Evolutionary conservation across 2,113 vertebrate species (phyloP).

Genomic region (Petromus typicus): DNA sequence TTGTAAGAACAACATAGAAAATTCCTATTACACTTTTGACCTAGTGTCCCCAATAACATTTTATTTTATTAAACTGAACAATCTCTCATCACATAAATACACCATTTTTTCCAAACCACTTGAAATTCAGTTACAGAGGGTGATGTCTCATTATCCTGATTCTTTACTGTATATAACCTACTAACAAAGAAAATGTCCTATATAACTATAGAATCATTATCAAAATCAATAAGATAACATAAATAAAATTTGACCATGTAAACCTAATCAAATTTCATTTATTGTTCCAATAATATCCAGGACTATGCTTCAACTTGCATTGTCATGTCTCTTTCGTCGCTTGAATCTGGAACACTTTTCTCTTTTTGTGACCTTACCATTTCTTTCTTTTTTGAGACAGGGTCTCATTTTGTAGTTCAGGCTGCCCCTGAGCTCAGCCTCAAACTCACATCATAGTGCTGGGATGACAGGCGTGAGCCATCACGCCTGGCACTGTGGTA

Average conservation of each 20-base stretch:
- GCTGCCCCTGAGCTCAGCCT: no score
- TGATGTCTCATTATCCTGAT: not conserved
- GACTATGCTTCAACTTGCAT: not conserved
- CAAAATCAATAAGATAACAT: constrained; percentile 46
- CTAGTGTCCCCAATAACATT: not conserved
- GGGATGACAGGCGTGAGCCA: no score
- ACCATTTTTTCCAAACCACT: not conserved
- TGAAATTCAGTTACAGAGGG: constrained; percentile 9
- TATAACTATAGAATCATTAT: not conserved
- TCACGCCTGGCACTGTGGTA: no score
- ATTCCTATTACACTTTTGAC: not conserved
- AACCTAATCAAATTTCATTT: not conserved
- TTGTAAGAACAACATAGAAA: constrained; percentile 36
- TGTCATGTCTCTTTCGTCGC: not conserved
- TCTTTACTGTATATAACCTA: not conserved
- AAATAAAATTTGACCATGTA: not conserved
- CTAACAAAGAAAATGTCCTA: not conserved
- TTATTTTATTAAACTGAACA: constrained; percentile 22
- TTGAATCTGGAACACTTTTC: constrained; percentile 19
- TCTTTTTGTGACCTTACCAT: not conserved
- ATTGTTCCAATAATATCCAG: not conserved
- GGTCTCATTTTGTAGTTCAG: no score
- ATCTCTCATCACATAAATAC: not conserved
- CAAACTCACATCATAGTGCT: no score
- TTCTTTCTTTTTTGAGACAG: no score